phyloP scores from a whole-genome alignment of 2,113 vertebrate genomes.

The Corapipo altera region DNA sequence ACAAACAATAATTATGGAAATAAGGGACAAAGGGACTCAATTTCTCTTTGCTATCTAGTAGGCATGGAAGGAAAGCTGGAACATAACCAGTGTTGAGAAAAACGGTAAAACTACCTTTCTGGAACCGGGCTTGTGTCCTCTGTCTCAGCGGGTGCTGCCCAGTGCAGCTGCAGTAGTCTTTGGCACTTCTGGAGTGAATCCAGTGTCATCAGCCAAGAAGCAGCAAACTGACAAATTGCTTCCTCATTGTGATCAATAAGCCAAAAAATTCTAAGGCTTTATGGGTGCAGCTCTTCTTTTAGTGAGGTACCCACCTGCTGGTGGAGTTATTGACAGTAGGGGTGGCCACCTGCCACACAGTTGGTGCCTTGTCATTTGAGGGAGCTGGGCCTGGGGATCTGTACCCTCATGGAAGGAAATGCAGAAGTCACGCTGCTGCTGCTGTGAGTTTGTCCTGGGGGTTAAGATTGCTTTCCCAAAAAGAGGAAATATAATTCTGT shows the following conservation, averaged over 20 bases:
- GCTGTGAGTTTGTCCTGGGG: not conserved
- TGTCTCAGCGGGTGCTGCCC: rapidly evolving
- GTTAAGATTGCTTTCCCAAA: not conserved
- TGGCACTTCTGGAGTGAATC: not conserved
- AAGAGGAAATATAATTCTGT: not conserved
- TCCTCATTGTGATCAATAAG: not conserved
- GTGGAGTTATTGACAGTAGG: not conserved
- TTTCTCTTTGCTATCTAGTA: not conserved
- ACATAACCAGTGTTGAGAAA: not conserved
- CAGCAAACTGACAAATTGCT: not conserved
- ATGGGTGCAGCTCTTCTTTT: not conserved
- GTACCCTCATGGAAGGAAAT: not conserved
- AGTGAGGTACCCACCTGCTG: rapidly evolving
- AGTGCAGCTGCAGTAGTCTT: not conserved
- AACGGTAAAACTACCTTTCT: not conserved
- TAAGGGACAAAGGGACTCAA: not conserved
- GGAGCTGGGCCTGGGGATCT: not conserved
- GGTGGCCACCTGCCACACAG: not conserved
- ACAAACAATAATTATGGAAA: not conserved
- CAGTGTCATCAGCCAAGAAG: not conserved
- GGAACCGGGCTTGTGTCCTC: not conserved
- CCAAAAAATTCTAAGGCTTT: not conserved
- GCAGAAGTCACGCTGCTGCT: not conserved
- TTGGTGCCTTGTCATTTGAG: not conserved
- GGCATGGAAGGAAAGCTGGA: not conserved